Percentiles rank a stretch among this genome's conserved stretches.
phyloP scores from a whole-genome alignment of 2,888 invertebrate species.

The Ophion ventricosus region DNA sequence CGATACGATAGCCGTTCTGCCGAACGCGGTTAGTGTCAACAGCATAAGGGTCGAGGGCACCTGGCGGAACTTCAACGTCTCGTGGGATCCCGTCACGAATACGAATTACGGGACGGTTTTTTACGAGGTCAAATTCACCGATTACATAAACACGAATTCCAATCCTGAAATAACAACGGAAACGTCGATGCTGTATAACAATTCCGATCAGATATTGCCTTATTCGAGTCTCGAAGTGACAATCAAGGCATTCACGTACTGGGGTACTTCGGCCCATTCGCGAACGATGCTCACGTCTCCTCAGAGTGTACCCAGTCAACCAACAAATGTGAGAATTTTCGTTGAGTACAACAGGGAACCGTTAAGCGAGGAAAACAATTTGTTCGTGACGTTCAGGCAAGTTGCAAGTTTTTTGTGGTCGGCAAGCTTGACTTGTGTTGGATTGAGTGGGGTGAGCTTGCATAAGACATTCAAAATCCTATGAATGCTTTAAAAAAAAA shows the following conservation, averaged over 20 bases:
- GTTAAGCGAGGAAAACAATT: conserved; percentile 74
- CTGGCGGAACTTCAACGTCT: conserved; percentile 92
- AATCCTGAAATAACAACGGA: conserved; percentile 79
- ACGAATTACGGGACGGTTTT: conserved; percentile 92
- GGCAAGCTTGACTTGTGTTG: background rate
- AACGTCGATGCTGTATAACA: conserved; percentile 78
- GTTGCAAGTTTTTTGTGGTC: conserved; percentile 5
- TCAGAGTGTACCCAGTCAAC: conserved; percentile 91
- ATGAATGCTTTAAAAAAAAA: too few species aligned
- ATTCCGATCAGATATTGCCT: conserved; percentile 86
- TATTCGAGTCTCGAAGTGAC: conserved; percentile 90
- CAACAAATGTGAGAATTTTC: conserved; percentile 90
- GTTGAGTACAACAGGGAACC: conserved; percentile 85
- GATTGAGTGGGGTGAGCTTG: too few species aligned
- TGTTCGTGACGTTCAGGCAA: conserved; percentile 78
- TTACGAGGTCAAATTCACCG: conserved; percentile 91
- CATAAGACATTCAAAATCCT: too few species aligned
- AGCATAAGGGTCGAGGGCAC: conserved; percentile 90
- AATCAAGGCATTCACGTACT: conserved; percentile 92
- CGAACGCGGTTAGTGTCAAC: conserved; percentile 87
- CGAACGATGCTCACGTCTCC: conserved; percentile 89
- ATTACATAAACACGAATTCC: conserved; percentile 86
- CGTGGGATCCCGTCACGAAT: conserved; percentile 90
- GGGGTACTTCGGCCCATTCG: conserved; percentile 90
- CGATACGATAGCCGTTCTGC: conserved; percentile 87